Conservation (phyloP, 2,888 invertebrate genomes). For the Omphaloscelis lunosa region DNA sequence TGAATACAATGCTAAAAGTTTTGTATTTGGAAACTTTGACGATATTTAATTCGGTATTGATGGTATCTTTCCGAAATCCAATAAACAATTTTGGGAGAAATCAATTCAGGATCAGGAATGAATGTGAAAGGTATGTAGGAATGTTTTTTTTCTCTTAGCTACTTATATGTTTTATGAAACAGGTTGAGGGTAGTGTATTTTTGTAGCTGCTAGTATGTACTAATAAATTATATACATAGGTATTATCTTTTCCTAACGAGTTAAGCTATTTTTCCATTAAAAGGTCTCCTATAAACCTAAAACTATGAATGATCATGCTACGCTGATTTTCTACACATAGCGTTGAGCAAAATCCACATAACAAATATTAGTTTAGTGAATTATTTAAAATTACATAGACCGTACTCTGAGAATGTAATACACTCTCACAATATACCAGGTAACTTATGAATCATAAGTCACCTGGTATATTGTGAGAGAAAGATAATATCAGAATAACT, state of each 20-base stretch:
- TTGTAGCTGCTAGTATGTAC: neutral
- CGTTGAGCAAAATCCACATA: conserved; percentile 9
- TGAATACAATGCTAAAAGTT: conserved; percentile 38
- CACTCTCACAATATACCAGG: no score
- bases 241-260: neutral
- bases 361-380: conserved; percentile 14
- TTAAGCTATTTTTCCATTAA: conserved; percentile 2
- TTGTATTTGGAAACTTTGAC: conserved; percentile 5
- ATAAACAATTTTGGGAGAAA: neutral
- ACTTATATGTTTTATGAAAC: neutral
- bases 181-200: no score
- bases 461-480: neutral
- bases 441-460: conserved; percentile 3
- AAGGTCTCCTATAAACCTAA: neutral
- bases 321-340: conserved; percentile 16
- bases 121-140: neutral
- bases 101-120: neutral
- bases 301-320: conserved; percentile 2
- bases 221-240: no score
- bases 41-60: neutral
- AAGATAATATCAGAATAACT: neutral
- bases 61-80: neutral
- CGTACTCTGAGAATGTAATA: neutral
- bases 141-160: neutral
- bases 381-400: conserved; percentile 23